phyloP scores from a whole-genome alignment of 1,140 invertebrate genomes.

The Amyelois transitella region DNA sequence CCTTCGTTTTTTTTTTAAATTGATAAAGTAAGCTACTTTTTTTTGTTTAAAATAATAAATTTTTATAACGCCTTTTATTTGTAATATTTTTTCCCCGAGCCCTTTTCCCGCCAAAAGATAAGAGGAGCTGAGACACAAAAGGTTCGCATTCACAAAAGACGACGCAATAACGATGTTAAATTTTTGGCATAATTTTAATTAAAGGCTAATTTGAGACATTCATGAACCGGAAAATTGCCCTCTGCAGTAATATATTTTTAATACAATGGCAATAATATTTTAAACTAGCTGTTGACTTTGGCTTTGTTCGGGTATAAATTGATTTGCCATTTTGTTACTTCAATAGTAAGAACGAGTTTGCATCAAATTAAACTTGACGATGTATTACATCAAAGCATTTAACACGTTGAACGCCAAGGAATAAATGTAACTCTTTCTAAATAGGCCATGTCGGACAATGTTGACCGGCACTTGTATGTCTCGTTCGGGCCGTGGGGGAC shows the following conservation, averaged over 20 bases:
- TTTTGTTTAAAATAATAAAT: no score
- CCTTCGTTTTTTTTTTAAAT: background rate
- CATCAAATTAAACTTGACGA: no score
- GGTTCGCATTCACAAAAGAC: conserved; percentile 45
- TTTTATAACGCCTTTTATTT: background rate
- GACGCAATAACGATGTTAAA: conserved; percentile 42
- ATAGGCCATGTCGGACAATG: no score
- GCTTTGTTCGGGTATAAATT: no score
- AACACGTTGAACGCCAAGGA: no score
- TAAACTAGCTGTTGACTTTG: no score
- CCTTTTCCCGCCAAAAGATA: conserved; percentile 25
- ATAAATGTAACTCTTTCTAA: no score
- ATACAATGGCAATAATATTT: background rate
- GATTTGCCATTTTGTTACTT: no score
- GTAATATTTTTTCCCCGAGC: conserved; percentile 14
- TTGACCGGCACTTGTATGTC: no score
- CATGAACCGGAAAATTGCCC: conserved; percentile 35
- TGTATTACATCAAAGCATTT: no score
- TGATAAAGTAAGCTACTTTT: background rate
- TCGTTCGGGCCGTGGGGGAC: no score
- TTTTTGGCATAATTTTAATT: conserved; percentile 61
- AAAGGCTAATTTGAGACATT: conserved; percentile 55
- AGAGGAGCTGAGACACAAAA: conserved; percentile 29
- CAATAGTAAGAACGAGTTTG: no score
- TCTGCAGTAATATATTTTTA: conserved; percentile 19